A percentile compares a stretch with the other conserved stretches of the same genome.
Conservation (phyloP, 2,113 vertebrate species). For the Tragelaphus strepsiceros region DNA sequence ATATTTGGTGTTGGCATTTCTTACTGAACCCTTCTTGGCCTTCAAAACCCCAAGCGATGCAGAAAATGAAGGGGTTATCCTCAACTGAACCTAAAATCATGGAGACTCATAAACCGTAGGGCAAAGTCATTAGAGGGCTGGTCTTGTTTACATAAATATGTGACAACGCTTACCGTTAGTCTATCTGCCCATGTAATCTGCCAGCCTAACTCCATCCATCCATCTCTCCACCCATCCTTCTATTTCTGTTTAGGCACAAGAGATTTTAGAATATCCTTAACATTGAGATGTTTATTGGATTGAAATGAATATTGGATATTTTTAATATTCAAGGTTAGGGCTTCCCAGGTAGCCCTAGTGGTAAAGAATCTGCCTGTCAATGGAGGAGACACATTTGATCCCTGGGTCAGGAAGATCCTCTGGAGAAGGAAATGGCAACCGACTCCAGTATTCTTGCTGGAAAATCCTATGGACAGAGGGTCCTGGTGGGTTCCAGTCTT, state of each 20-base stretch:
- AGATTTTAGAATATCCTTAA: neutral
- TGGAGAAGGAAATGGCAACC: neutral
- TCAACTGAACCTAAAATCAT: neutral
- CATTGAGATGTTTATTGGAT: neutral
- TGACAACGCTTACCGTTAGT: neutral
- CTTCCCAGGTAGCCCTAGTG: neutral
- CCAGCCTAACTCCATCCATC: neutral
- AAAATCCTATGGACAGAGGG: neutral
- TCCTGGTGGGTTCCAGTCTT: neutral
- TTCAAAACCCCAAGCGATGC: neutral
- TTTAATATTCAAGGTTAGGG: neutral
- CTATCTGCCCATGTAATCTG: neutral
- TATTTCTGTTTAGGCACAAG: neutral
- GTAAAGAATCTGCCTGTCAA: neutral
- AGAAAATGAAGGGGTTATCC: neutral
- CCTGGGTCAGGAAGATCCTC: neutral
- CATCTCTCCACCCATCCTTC: neutral
- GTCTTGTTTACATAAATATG: neutral
- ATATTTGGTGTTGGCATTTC: neutral
- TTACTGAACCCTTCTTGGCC: neutral
- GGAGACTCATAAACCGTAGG: neutral
- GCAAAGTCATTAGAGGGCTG: neutral
- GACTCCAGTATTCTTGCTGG: neutral
- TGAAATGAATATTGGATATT: neutral
- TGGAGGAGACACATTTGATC: neutral